phyloP scores from a whole-genome alignment of 2,113 vertebrate genomes.

The Hemichromis elongatus region DNA sequence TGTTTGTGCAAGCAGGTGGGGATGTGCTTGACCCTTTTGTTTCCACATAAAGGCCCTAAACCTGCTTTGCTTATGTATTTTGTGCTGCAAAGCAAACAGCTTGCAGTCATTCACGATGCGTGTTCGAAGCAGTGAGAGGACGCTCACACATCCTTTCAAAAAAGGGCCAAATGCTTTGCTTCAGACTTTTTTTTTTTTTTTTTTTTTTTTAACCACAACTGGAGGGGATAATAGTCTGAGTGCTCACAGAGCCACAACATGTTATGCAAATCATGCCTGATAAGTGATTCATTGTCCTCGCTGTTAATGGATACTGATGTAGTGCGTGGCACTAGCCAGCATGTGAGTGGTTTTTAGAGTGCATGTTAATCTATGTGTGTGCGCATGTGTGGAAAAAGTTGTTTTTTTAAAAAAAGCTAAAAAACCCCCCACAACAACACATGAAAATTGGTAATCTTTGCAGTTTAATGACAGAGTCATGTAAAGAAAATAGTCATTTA shows the following conservation, averaged over 20 bases:
- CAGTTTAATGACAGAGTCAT: background rate
- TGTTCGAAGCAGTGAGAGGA: background rate
- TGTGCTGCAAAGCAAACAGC: background rate
- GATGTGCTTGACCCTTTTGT: slow-evolving; percentile 31
- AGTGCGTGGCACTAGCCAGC: background rate
- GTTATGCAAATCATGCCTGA: slow-evolving; percentile 47
- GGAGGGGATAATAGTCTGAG: slow-evolving; percentile 15
- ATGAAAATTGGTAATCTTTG: background rate
- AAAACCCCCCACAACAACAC: fast-evolving
- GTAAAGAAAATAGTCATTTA: background rate
- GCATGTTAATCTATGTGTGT: background rate
- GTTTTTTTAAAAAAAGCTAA: background rate
- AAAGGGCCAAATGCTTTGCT: background rate
- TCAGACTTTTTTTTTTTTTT: background rate
- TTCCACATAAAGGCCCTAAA: slow-evolving; percentile 29
- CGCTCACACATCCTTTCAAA: background rate
- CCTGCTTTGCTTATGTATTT: slow-evolving; percentile 44
- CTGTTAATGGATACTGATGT: slow-evolving; percentile 25
- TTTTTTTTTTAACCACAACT: background rate
- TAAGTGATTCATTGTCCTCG: slow-evolving; percentile 41
- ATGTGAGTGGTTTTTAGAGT: background rate
- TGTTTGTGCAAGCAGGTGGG: slow-evolving; percentile 17
- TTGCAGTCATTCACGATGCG: background rate
- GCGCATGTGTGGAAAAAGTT: background rate
- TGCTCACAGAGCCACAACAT: background rate